Conservation (phyloP, 2,797 vertebrate genomes). For the Melanotaenia nigrans region DNA sequence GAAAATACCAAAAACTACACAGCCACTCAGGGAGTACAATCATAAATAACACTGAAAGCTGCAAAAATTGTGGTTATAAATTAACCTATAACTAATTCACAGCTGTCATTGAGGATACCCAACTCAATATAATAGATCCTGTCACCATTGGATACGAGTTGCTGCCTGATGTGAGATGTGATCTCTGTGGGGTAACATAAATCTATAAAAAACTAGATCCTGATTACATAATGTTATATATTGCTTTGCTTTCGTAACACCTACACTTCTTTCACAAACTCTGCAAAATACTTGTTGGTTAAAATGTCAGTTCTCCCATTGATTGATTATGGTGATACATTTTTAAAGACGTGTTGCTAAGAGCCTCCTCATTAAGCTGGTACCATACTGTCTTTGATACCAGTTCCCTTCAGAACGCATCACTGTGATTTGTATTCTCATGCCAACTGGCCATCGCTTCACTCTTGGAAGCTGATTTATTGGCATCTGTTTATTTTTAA, state of each 20-base stretch:
- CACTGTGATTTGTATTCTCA: too few relatives aligned
- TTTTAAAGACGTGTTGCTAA: too few relatives aligned
- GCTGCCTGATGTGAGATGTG: background rate
- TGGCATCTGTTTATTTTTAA: too few relatives aligned
- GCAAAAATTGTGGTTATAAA: constrained; percentile 60
- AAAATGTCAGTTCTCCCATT: too few relatives aligned
- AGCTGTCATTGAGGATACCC: constrained; percentile 58
- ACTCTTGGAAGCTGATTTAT: too few relatives aligned
- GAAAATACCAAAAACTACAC: constrained; percentile 75
- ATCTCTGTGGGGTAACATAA: background rate
- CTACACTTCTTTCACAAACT: background rate
- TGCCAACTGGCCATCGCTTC: too few relatives aligned
- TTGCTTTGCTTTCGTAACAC: background rate
- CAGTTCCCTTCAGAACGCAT: too few relatives aligned
- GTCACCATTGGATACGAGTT: background rate
- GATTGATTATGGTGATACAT: too few relatives aligned
- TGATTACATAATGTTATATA: background rate
- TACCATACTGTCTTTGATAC: too few relatives aligned
- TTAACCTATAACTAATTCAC: constrained; percentile 62
- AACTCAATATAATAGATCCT: constrained; percentile 38
- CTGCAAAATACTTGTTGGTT: too few relatives aligned
- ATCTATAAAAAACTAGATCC: background rate
- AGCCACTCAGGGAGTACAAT: constrained; percentile 80
- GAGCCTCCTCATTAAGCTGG: too few relatives aligned
- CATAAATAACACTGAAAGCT: constrained; percentile 74